These are phyloP conservation scores for Micronycteris hirsuta DNA, from an alignment of 2,113 vertebrate species.

Conservation along the genomic window DNA sequence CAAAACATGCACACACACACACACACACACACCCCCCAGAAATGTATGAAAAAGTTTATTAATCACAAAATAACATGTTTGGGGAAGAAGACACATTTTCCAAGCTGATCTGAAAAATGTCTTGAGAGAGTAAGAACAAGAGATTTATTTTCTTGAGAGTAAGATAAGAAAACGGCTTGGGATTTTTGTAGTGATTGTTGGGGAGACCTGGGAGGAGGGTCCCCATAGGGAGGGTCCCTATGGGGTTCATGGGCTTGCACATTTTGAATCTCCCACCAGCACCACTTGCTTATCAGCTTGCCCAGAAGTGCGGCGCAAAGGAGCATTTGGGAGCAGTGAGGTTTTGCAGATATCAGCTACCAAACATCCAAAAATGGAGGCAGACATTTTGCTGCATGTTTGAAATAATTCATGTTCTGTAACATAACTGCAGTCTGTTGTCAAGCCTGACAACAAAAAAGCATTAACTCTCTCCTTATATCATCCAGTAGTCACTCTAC, in stretches of 20 bases:
- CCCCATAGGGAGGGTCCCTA: too few species aligned
- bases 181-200: background rate
- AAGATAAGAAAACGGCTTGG: background rate
- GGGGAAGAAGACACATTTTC: background rate
- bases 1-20: too few species aligned
- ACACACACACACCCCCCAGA: background rate
- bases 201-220: fast-evolving
- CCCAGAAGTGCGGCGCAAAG: background rate
- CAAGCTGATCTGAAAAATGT: background rate
- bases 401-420: background rate
- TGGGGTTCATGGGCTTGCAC: background rate
- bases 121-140: background rate
- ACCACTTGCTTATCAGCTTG: background rate
- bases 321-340: fast-evolving
- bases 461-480: background rate
- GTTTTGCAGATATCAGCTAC: background rate
- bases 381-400: background rate
- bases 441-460: too few species aligned
- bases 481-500: background rate
- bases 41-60: background rate
- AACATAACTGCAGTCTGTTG: background rate
- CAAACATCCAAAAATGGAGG: background rate
- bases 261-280: background rate
- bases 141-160: background rate
- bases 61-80: background rate